Evolutionary conservation across 2,888 invertebrate genomes (phyloP), one percentile per base, ranked within the genome.

Genomic region (Macaria liturata): DNA sequence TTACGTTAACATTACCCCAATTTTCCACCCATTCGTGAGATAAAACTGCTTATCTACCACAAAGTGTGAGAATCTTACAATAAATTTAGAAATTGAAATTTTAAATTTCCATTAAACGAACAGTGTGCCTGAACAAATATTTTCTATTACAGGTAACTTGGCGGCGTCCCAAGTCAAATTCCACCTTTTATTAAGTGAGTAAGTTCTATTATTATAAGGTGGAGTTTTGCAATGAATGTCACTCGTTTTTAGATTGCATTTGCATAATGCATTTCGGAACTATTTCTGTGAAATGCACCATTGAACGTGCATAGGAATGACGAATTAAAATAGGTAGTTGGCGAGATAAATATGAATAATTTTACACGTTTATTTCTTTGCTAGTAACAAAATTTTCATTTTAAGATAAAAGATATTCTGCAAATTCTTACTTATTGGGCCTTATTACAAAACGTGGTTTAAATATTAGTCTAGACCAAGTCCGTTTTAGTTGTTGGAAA

Each of bases 171-270:
- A 73, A 60, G 56, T 53, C 68, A 65, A 66, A 60, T 60, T 61
- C 65, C 46, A 57, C 60, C 66, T 67, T 68, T 72, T 74, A 74
- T 75, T 76, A 76, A 76, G 73, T 77, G 68, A 74, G 75, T 74
- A 70, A 68, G 70, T 78, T 69, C 69, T 71, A 69, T 62, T 65
- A 64, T 64, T 67, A 64, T 60, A 59, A 60, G 52, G 54, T 9
- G 42, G 31, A 45, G 44, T 55, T 55, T 42, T 31, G 49, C 51
- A 47, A 59, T 59, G 39, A 59, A 50, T 44, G 47, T 32, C 51
- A 48, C 8, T 31, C 31, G 7, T 32, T 9, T 4, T 32, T 37
- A 40, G 30, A 44, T 57, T 32, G 34, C 32, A 48, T 51, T 50
- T 50, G 32, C 31, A 50, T 50, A 45, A 40, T 40, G 42, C 46